Evolutionary conservation across 1,140 invertebrate species (phyloP), one percentile per base, ranked within the genome.

Genomic region (Tetramorium simillimum): DNA sequence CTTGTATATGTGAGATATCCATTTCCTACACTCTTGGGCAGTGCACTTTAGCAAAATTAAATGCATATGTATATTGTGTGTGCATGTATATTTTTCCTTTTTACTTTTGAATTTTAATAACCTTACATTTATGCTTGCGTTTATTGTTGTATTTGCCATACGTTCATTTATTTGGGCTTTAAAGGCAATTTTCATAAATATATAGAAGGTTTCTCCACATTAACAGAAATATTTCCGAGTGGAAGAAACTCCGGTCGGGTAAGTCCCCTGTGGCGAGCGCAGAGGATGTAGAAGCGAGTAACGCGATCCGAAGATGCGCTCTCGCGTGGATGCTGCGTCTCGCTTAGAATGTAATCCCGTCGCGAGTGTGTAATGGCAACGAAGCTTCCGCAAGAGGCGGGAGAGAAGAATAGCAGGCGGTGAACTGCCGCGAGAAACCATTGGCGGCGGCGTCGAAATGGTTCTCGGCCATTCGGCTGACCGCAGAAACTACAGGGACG

Each of bases 321-420:
- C 63, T 75, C 75, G 24, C 21, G 18, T 18, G 40, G 49, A 56
- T 84, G 63, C 21, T 60, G 85, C 46, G 33, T 62, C 28, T 49
- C 53, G 24, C 58, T 63, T 70, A 43, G 85, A 63, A 87, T 77
- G 58, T 69, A 90, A 89, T 87, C 85, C 72, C 85, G 63, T 60
- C 76, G 56, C 63, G 60, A 72, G 58, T 46, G 33, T 56, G 84
- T 76, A 65, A 53, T 49, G 53, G 53, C 33, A 28, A n/a, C 9
- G n/a, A n/a, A 37, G 67, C 53, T 75, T 84, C 69, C 40, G 51
- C 21, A 62, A 89, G 80, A 89, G 58, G 12, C 56, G 46, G 14
- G n/a, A 21, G 53, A 69, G 77, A 90, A 87, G 76, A 80, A 85
- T 67, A 81, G 49, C 84, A 40, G 43, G 82, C 49, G 75, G 70